Percentiles rank a stretch among this genome's conserved stretches.
phyloP scores from a whole-genome alignment of 2,113 vertebrate genomes.

The Xenopus borealis region DNA sequence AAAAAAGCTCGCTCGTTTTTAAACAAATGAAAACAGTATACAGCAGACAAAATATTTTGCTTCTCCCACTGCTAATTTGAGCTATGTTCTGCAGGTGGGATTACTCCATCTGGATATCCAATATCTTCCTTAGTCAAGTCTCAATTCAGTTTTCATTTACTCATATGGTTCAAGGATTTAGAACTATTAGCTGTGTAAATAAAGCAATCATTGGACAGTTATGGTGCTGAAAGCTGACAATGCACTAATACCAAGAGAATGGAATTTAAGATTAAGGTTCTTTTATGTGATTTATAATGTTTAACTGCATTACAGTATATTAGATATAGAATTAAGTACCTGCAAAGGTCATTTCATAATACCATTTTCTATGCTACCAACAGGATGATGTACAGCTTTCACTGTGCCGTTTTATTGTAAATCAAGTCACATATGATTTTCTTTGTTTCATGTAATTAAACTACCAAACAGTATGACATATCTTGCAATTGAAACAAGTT shows the following conservation, averaged over 20 bases:
- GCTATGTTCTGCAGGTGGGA: background rate
- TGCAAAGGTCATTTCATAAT: constrained; percentile 28
- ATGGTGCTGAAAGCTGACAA: constrained; percentile 8
- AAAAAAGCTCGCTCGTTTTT: background rate
- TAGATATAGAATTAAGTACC: constrained; percentile 28
- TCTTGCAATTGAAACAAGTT: constrained; percentile 10
- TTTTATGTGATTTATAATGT: constrained; percentile 21
- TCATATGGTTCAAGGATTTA: constrained; percentile 40
- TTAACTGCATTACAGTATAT: constrained; percentile 28
- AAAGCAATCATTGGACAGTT: constrained; percentile 16
- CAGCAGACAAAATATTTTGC: constrained; percentile 17
- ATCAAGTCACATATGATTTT: background rate
- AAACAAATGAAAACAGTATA: constrained; percentile 11
- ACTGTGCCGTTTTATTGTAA: constrained; percentile 4
- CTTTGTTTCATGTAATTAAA: constrained; percentile 1
- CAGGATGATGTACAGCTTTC: constrained; percentile 13
- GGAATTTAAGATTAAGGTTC: constrained; percentile 45
- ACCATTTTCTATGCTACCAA: background rate
- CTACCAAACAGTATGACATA: constrained; percentile 10
- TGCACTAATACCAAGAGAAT: constrained; percentile 44
- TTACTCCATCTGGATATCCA: constrained; percentile 34
- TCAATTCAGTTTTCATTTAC: constrained; percentile 47
- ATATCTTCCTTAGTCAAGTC: constrained; percentile 33
- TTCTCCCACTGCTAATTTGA: constrained; percentile 17
- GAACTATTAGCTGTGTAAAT: constrained; percentile 42